Percentiles rank a stretch among this genome's conserved stretches.
These are phyloP conservation scores for Drosophila koepferae DNA, from an alignment of 2,888 invertebrate genomes.

Conservation along the genomic window DNA sequence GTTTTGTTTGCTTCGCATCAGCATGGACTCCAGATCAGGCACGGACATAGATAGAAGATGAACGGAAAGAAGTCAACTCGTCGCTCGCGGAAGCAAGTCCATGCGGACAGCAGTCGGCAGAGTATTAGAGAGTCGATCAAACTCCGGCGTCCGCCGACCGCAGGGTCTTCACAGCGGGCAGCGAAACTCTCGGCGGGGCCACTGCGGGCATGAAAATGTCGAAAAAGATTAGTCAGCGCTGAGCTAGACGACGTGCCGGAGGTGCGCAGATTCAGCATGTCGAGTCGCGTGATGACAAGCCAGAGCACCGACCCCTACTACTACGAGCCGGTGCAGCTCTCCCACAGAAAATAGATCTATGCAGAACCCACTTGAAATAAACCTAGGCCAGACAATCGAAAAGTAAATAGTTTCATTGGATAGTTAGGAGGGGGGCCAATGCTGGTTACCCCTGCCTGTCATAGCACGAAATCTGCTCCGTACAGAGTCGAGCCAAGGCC, in stretches of 20 bases:
- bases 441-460: not conserved
- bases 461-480: not conserved
- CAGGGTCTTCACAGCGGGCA: not conserved
- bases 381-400: not conserved
- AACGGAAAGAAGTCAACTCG: not conserved
- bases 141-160: constrained; percentile 9
- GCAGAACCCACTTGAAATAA: not conserved
- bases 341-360: not conserved
- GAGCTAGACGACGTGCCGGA: not conserved
- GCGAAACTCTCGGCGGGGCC: fast-evolving
- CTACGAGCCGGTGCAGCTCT: constrained; percentile 2
- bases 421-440: not conserved
- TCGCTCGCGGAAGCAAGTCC: not conserved
- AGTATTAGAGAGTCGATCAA: constrained; percentile 5
- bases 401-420: not conserved
- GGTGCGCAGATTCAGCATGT: not conserved
- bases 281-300: not conserved
- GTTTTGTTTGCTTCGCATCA: not conserved
- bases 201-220: fast-evolving
- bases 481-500: not conserved
- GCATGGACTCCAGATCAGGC: not conserved
- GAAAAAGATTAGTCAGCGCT: not conserved
- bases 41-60: not conserved
- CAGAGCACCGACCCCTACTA: not conserved
- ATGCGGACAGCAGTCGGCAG: constrained; percentile 19